Evolutionary conservation across 2,888 invertebrate species (phyloP).

Genomic region (Pristionchus entomophagus): DNA sequence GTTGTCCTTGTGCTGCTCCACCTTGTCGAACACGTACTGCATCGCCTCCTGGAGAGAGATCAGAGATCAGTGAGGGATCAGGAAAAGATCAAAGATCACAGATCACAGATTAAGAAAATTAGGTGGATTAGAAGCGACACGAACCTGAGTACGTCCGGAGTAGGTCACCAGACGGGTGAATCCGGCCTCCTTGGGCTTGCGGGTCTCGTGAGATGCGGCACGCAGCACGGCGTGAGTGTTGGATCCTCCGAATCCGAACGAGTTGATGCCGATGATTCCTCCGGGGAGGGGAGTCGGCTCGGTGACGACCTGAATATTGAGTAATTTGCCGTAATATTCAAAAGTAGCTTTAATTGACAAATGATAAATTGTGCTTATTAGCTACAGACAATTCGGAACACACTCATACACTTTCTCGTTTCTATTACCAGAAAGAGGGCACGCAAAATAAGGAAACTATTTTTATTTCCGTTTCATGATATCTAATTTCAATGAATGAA

Average conservation of each 20-base stretch:
- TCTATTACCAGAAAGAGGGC: too few species aligned
- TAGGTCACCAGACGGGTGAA: conserved; percentile 81
- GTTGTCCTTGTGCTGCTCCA: conserved; percentile 66
- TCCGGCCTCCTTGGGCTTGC: conserved; percentile 78
- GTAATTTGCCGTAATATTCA: too few species aligned
- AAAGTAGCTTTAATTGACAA: too few species aligned
- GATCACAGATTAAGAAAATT: too few species aligned
- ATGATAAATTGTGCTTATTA: too few species aligned
- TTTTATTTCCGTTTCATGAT: too few species aligned
- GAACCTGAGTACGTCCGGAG: conserved; percentile 86
- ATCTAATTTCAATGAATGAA: too few species aligned
- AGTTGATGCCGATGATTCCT: conserved; percentile 93
- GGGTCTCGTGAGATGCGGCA: conserved; percentile 58
- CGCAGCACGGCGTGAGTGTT: conserved; percentile 90
- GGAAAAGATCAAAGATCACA: conserved; percentile 14
- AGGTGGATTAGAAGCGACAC: neutral
- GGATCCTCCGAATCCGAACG: conserved; percentile 97
- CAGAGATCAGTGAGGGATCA: neutral
- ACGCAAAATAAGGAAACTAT: too few species aligned
- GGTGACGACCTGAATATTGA: conserved; percentile 84
- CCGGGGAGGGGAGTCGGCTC: conserved; percentile 89
- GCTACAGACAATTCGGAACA: too few species aligned
- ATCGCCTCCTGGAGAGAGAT: conserved; percentile 64
- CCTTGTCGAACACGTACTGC: conserved; percentile 73
- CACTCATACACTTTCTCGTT: too few species aligned